Evolutionary conservation across 2,113 vertebrate species (phyloP).

Genomic region (Tricholaema leucomelas): DNA sequence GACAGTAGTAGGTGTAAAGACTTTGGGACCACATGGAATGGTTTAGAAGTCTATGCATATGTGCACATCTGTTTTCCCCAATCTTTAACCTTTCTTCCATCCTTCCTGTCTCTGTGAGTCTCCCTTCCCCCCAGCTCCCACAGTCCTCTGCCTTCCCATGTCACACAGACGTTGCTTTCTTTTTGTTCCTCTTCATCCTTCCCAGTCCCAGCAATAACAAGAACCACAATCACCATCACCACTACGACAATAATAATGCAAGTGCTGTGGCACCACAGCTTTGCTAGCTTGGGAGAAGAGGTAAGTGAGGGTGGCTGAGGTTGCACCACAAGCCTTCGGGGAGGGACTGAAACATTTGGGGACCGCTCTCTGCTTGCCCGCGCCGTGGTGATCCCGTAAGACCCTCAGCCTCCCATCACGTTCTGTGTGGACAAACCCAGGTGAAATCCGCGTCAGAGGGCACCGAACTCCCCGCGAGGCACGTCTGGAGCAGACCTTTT

Average conservation of each 20-base stretch:
- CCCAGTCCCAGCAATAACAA: neutral
- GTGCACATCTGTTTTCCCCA: neutral
- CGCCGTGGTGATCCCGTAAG: neutral
- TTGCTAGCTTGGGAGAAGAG: neutral
- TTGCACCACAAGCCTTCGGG: neutral
- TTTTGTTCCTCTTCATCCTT: neutral
- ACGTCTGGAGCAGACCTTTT: neutral
- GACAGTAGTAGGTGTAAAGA: neutral
- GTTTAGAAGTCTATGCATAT: neutral
- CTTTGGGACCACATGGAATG: neutral
- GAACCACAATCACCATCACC: neutral
- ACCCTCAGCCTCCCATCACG: neutral
- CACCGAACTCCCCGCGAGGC: neutral
- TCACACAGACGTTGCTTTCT: neutral
- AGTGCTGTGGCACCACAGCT: neutral
- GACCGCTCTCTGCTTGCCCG: fast-evolving
- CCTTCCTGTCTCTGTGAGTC: neutral
- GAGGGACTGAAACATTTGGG: neutral
- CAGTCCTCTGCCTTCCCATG: neutral
- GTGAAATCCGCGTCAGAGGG: neutral
- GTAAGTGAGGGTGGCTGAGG: neutral
- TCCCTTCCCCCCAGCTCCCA: neutral
- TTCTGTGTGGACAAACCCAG: neutral
- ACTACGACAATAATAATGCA: neutral
- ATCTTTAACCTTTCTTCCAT: constrained; percentile 23